Base-by-base conservation (phyloP, 2,888 invertebrate species). In the Morpho helenor region DNA sequence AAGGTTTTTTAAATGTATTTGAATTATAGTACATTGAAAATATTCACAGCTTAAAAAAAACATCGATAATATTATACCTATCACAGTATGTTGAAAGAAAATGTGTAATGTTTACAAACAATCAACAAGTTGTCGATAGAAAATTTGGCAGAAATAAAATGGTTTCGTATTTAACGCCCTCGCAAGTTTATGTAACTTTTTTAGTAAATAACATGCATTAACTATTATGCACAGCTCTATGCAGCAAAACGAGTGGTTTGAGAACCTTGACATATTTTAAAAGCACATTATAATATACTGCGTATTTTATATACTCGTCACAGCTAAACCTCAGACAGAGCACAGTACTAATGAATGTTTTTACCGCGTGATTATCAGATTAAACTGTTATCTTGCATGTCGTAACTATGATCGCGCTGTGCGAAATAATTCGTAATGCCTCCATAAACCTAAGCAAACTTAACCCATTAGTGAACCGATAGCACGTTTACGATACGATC, bases 341-440 rank as follows among this genome's bases (percentile, higher is more conserved):
- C 72, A 73, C 70, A 78, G 75, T 79, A 80, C 78, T 87, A 87
- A 87, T 84, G 80, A 79, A 78, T 86, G 83, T 83, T 84, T 84
- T 80, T 73, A 79, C 79, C 77, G 73, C 76, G 79, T 83, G 83
- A 84, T 85, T 80, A 82, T 79, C 71, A 81, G 82, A 87, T 87
- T 85, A 87, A 79, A 77, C 73, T 80, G 82, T 87, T 88, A 89
- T 87, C 85, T 85, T 70, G 69, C 73, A 66, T 82, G 79, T 80
- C 76, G 79, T 84, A 81, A 79, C 75, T 75, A 78, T 76, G 76
- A 80, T 77, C 78, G 75, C 72, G 67, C 66, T 71, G 69, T 72
- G 71, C 68, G 73, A 73, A 66, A 65, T 66, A 66, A 65, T 63
- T 66, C 62, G 64, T 66, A 66, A 68, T 67, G 63, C 62, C 61